phyloP scores from a whole-genome alignment of 2,113 vertebrate genomes.

The Marmota monax region DNA sequence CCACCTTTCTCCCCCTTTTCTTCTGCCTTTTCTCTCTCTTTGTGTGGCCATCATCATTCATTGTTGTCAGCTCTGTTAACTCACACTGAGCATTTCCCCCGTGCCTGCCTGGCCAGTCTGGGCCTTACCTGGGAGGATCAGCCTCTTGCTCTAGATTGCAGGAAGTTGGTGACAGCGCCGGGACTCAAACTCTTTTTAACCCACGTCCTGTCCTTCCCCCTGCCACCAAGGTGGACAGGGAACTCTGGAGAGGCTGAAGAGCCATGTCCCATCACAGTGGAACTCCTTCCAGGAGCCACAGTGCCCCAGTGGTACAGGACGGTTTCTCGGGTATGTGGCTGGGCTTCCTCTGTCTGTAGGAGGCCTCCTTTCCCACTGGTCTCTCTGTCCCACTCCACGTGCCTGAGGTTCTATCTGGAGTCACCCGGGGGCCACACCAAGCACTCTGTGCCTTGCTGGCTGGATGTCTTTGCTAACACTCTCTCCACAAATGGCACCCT shows the following conservation, averaged over 20 bases:
- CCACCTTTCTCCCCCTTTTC: too few relatives aligned
- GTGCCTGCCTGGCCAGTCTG: neutral
- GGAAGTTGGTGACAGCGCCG: neutral
- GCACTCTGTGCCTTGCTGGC: neutral
- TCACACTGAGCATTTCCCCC: neutral
- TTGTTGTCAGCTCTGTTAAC: too few relatives aligned
- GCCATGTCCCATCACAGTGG: neutral
- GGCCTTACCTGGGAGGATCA: neutral
- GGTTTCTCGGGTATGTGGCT: rapidly evolving
- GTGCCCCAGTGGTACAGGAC: rapidly evolving
- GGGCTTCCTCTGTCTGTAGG: rapidly evolving
- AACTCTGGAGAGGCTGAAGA: neutral
- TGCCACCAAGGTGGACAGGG: neutral
- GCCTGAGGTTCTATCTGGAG: rapidly evolving
- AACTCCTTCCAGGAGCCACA: neutral
- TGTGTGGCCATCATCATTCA: neutral
- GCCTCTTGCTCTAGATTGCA: neutral
- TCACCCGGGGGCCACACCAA: rapidly evolving
- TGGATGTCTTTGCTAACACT: rapidly evolving
- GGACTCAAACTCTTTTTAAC: neutral
- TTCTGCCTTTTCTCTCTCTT: neutral
- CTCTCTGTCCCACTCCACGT: neutral
- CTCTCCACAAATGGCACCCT: neutral
- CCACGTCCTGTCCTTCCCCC: neutral
- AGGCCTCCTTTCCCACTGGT: neutral